Conservation (phyloP, 2,113 vertebrate species). For the Pedionomus torquatus region DNA sequence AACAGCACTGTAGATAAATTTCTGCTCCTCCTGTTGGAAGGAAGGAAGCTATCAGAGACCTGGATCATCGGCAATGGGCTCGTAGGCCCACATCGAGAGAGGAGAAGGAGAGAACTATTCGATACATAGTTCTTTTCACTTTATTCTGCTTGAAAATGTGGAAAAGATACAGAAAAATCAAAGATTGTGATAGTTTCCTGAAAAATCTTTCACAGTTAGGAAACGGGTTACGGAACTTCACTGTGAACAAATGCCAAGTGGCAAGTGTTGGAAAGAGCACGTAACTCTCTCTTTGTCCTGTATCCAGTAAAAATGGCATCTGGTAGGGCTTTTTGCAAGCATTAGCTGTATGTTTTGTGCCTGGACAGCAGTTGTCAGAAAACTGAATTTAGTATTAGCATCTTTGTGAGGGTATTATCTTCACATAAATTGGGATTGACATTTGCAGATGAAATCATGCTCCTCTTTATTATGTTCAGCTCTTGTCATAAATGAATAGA, state of each 20-base stretch:
- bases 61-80: too few species aligned
- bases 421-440: not conserved
- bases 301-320: not conserved
- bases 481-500: not conserved
- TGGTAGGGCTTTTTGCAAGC: not conserved
- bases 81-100: too few species aligned
- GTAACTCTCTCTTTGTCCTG: not conserved
- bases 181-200: not conserved
- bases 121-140: too few species aligned
- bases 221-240: not conserved
- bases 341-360: not conserved
- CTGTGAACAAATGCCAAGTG: not conserved
- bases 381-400: not conserved
- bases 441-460: not conserved
- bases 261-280: not conserved
- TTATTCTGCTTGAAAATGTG: too few species aligned
- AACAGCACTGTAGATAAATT: too few species aligned
- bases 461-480: not conserved
- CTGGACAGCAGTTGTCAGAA: not conserved
- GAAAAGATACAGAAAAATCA: not conserved
- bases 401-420: not conserved
- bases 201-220: not conserved
- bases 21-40: too few species aligned
- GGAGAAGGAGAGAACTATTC: too few species aligned
- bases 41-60: too few species aligned